A percentile compares a stretch with the other conserved stretches of the same genome.
These are phyloP conservation scores for Perdix hodgsoniae DNA, from an alignment of 2,797 vertebrate species.

Conservation along the genomic window DNA sequence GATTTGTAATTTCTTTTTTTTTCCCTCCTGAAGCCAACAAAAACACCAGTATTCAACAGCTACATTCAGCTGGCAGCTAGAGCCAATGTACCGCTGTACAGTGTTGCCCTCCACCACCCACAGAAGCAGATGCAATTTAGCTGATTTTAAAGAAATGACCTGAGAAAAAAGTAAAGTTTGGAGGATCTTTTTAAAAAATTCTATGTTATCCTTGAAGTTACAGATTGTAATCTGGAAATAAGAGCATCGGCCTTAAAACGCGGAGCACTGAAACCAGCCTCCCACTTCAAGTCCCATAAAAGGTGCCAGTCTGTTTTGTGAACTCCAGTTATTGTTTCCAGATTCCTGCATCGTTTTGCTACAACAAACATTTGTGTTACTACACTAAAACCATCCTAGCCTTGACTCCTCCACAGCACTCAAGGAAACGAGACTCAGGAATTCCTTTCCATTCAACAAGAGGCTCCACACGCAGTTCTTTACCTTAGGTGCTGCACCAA, in stretches of 20 bases:
- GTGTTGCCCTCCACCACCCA: no score
- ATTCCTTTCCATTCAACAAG: background rate
- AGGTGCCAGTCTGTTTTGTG: background rate
- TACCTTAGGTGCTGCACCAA: conserved; percentile 87
- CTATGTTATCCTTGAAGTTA: background rate
- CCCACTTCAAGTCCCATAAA: background rate
- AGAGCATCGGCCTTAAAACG: background rate
- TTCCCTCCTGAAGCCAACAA: background rate
- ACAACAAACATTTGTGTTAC: background rate
- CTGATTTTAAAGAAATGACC: background rate
- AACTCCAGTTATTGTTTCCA: background rate
- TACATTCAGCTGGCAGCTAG: background rate
- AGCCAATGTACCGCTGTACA: background rate
- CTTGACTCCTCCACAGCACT: background rate
- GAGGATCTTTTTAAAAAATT: background rate
- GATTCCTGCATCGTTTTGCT: background rate
- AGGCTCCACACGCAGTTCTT: background rate
- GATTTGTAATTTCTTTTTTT: background rate
- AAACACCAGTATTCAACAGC: background rate
- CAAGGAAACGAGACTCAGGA: background rate
- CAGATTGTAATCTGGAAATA: background rate
- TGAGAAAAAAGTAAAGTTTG: background rate
- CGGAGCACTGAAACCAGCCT: background rate
- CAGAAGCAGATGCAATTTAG: background rate
- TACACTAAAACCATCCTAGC: background rate